Conservation (phyloP, 37 sponge, comb jelly and placozoan species). For the Halisarca cf. caerulea region DNA sequence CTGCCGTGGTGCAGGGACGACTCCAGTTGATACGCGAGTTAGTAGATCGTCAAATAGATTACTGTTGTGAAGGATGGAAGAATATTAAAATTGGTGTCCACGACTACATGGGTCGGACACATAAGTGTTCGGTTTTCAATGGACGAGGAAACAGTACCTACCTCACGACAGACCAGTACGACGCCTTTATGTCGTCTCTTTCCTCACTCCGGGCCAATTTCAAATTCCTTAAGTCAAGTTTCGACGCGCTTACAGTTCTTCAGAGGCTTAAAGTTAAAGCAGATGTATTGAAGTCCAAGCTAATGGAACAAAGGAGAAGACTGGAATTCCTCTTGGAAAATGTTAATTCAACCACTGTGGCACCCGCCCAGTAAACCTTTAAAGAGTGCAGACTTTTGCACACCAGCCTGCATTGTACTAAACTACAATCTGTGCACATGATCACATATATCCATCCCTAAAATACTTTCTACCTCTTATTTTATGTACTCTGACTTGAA, state of each 20-base stretch:
- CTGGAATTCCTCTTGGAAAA: background rate
- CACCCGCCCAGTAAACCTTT: too few species aligned
- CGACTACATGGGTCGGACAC: background rate
- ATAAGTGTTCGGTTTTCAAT: background rate
- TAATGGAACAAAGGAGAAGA: background rate
- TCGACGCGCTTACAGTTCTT: background rate
- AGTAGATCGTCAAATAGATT: too few species aligned
- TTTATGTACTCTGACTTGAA: too few species aligned
- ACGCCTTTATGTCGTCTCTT: background rate
- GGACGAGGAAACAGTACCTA: background rate
- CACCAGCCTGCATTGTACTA: too few species aligned
- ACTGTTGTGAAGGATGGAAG: constrained; percentile 18
- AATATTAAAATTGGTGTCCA: background rate
- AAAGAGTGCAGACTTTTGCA: too few species aligned
- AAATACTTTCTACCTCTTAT: too few species aligned
- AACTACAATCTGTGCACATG: too few species aligned
- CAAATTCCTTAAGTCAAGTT: too few species aligned
- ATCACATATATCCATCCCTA: too few species aligned
- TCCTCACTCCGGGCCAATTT: too few species aligned
- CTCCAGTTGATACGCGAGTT: too few species aligned
- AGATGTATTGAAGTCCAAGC: background rate
- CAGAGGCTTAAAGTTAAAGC: background rate
- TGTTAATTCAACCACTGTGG: background rate
- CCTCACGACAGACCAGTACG: background rate
- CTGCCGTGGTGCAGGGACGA: too few species aligned